These are phyloP conservation scores for Pollicipes pollicipes DNA, from an alignment of 1,140 invertebrate species.

Conservation along the genomic window DNA sequence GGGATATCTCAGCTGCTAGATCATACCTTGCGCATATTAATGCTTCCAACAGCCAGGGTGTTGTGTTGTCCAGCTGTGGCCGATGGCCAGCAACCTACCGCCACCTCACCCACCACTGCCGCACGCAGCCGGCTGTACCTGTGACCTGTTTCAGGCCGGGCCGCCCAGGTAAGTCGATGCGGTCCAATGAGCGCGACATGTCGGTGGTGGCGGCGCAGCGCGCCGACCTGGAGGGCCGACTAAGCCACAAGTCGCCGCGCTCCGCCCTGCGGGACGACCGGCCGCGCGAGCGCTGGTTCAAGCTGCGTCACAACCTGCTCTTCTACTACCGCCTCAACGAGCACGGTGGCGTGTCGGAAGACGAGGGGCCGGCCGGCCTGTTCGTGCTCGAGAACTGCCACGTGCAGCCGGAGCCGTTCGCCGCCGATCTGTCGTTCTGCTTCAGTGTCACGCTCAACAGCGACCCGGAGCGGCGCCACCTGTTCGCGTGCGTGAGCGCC, in stretches of 20 bases:
- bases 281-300: constrained; percentile 44
- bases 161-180: no score
- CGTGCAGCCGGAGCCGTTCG: constrained; percentile 39
- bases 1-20: no score
- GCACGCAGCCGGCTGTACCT: no score
- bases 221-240: constrained; percentile 41
- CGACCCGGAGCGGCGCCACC: neutral
- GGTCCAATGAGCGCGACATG: constrained; percentile 43
- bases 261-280: constrained; percentile 21
- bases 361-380: constrained; percentile 38
- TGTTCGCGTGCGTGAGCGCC: neutral
- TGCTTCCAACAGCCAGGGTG: no score
- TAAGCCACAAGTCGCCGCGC: constrained; percentile 37
- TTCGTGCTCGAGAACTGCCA: constrained; percentile 47
- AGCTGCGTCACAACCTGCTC: constrained; percentile 44
- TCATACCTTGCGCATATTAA: no score
- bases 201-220: constrained; percentile 35
- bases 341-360: constrained; percentile 36
- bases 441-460: neutral
- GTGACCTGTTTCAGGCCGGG: no score
- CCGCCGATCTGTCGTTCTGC: constrained; percentile 26
- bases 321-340: constrained; percentile 55
- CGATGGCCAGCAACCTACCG: no score
- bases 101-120: no score
- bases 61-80: no score